phyloP scores from a whole-genome alignment of 2,888 invertebrate genomes.

The Trisateles emortualis region DNA sequence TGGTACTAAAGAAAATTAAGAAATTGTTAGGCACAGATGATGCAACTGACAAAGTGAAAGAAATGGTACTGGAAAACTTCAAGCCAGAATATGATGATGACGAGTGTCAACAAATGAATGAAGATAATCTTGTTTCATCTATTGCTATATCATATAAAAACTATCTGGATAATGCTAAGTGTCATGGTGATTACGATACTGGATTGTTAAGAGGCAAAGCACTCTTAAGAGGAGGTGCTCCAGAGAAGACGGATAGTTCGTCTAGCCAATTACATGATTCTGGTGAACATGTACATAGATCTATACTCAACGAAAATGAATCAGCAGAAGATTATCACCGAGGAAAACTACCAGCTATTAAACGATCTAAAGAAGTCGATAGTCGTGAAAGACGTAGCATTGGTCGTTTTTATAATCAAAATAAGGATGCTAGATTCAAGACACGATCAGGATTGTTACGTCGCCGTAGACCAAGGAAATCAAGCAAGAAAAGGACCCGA shows the following conservation, averaged over 20 bases:
- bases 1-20: constrained; percentile 16
- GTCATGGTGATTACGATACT: constrained; percentile 14
- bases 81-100: constrained; percentile 25
- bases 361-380: not conserved
- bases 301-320: constrained; percentile 14
- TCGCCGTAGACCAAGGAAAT: not conserved
- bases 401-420: not conserved
- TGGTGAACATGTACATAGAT: not conserved
- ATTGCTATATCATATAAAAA: constrained; percentile 30
- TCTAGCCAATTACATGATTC: not conserved
- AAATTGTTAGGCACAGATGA: constrained; percentile 21
- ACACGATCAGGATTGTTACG: not conserved
- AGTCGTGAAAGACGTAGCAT: not conserved
- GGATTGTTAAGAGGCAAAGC: constrained; percentile 6
- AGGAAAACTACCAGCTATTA: constrained; percentile 4
- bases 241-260: not conserved
- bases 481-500: not conserved
- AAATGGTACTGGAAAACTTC: constrained; percentile 21
- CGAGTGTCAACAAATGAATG: constrained; percentile 30
- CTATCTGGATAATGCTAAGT: constrained; percentile 29
- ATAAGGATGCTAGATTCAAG: not conserved
- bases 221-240: not conserved
- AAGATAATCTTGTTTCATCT: constrained; percentile 23
- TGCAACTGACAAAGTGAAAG: constrained; percentile 20
- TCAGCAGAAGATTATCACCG: constrained; percentile 9